These are phyloP conservation scores for Mesorhabditis sp. DNA, from an alignment of 2,888 invertebrate genomes.

Conservation along the genomic window DNA sequence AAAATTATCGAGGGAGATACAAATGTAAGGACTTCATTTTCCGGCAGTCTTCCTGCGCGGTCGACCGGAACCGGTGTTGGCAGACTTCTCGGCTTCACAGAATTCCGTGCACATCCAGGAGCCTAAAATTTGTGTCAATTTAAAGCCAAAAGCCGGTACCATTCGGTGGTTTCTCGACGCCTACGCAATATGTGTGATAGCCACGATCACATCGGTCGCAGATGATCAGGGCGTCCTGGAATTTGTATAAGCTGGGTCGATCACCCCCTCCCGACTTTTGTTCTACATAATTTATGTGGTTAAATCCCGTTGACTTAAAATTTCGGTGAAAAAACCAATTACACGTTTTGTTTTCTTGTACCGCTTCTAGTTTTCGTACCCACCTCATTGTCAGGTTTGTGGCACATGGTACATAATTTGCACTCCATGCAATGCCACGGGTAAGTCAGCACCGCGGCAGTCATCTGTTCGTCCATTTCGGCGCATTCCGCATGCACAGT, in stretches of 20 bases:
- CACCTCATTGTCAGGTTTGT: conserved; percentile 74
- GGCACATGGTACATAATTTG: conserved; percentile 81
- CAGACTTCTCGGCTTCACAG: conserved; percentile 7
- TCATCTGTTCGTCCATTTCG: conserved; percentile 78
- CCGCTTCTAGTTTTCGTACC: background rate
- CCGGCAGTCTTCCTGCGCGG: background rate
- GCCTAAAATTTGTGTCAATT: background rate
- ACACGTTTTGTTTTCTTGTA: too few relatives aligned
- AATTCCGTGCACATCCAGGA: background rate
- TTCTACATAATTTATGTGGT: too few relatives aligned
- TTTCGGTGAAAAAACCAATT: too few relatives aligned
- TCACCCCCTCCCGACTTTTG: too few relatives aligned
- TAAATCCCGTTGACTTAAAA: too few relatives aligned
- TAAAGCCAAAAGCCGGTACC: conserved; percentile 67
- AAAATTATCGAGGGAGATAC: background rate
- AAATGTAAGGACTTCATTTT: background rate
- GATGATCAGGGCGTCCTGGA: conserved; percentile 80
- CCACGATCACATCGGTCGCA: conserved; percentile 91
- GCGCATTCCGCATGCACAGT: conserved; percentile 76
- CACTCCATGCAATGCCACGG: conserved; percentile 91
- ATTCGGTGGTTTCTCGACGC: conserved; percentile 74
- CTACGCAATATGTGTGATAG: conserved; percentile 86
- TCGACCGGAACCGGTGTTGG: background rate
- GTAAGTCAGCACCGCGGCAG: conserved; percentile 72
- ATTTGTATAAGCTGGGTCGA: conserved; percentile 9